Evolutionary conservation across 2,888 invertebrate genomes (phyloP).

Genomic region (Theretra japonica): DNA sequence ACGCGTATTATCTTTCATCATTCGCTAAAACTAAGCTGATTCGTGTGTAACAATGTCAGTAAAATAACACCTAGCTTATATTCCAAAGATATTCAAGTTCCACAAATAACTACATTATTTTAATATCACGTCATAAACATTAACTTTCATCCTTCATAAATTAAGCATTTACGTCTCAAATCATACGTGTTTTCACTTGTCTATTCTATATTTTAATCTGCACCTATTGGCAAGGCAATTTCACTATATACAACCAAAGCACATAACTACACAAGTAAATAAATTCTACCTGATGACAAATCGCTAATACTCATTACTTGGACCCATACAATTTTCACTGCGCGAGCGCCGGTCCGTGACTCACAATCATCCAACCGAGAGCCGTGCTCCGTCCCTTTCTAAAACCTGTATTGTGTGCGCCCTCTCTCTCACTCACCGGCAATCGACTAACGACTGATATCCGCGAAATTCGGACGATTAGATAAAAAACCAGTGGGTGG

Average conservation of each 20-base stretch:
- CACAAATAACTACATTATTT: too few species aligned
- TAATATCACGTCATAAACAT: too few species aligned
- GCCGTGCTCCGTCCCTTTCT: slow-evolving; percentile 57
- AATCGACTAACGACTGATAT: slow-evolving; percentile 44
- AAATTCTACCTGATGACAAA: neutral
- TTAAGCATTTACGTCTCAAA: too few species aligned
- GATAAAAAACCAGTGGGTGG: slow-evolving; percentile 16
- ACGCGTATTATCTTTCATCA: too few species aligned
- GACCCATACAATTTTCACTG: slow-evolving; percentile 36
- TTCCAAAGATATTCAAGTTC: too few species aligned
- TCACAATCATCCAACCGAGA: slow-evolving; percentile 66
- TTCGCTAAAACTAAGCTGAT: too few species aligned
- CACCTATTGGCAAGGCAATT: neutral
- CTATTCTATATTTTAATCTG: too few species aligned
- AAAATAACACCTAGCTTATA: too few species aligned
- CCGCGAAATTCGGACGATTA: slow-evolving; percentile 26
- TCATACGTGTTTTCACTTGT: too few species aligned
- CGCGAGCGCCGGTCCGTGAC: slow-evolving; percentile 69
- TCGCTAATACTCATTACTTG: neutral
- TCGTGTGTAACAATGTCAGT: too few species aligned
- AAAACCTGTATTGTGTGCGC: slow-evolving; percentile 55
- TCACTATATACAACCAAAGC: neutral
- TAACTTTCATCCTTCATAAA: too few species aligned
- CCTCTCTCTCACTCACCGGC: slow-evolving; percentile 51
- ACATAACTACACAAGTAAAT: neutral